These are phyloP conservation scores for Molossus molossus DNA, from an alignment of 2,797 vertebrate genomes.

Conservation along the genomic window DNA sequence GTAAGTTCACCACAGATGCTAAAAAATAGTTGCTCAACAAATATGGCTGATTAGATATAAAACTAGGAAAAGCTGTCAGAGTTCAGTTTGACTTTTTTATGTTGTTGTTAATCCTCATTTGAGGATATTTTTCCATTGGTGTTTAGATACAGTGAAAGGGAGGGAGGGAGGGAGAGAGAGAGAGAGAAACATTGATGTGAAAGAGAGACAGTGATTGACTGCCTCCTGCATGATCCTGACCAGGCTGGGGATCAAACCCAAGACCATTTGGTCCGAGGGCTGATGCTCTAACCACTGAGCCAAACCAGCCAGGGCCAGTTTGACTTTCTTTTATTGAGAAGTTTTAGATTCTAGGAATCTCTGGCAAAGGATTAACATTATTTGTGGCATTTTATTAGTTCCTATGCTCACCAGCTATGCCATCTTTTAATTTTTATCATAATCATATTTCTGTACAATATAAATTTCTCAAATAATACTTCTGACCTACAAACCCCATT, in stretches of 20 bases:
- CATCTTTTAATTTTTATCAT: constrained; percentile 32
- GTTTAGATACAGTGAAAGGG: no score
- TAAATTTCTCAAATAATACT: constrained; percentile 20
- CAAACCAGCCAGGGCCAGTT: no score
- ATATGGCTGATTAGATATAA: neutral
- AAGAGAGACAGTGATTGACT: no score
- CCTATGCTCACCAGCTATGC: neutral
- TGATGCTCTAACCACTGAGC: no score
- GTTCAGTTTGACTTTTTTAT: neutral
- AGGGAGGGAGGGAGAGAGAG: no score
- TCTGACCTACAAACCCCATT: constrained; percentile 17
- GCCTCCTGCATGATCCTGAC: no score
- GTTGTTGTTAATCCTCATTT: no score
- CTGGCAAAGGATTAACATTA: neutral
- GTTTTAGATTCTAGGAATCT: neutral
- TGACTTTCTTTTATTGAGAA: neutral
- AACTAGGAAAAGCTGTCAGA: neutral
- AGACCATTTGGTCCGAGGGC: no score
- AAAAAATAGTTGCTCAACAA: neutral
- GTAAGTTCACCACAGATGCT: neutral
- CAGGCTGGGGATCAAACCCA: no score
- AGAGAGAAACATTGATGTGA: no score
- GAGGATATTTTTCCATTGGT: no score
- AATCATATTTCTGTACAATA: neutral
- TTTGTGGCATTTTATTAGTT: neutral